Percentiles rank a stretch among this genome's conserved stretches.
Evolutionary conservation across 1,140 invertebrate species (phyloP).

Genomic region (Drosophila kohkoa): DNA sequence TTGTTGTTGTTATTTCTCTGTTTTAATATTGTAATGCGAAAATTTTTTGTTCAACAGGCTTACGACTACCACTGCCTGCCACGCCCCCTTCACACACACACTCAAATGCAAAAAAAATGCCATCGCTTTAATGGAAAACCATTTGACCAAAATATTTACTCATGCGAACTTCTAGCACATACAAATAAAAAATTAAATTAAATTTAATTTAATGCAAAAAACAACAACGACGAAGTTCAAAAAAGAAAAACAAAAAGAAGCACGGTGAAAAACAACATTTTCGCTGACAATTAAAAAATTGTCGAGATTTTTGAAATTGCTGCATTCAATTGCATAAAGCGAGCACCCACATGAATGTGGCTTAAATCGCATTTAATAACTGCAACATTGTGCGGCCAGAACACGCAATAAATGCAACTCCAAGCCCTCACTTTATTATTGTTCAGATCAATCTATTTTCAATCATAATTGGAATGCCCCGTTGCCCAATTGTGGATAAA

Average conservation of each 20-base stretch:
- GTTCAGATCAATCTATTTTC: constrained; percentile 3
- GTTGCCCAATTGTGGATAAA: not conserved
- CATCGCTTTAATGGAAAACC: constrained; percentile 69
- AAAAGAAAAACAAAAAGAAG: not conserved
- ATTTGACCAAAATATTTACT: constrained; percentile 53
- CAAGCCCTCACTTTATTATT: constrained; percentile 2
- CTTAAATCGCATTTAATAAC: constrained; percentile 80
- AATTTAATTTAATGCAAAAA: constrained; percentile 28
- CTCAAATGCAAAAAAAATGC: not conserved
- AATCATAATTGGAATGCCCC: constrained; percentile 6
- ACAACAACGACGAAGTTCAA: not conserved
- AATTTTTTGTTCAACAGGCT: constrained; percentile 68
- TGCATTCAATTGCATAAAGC: constrained; percentile 53
- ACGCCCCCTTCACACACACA: constrained; percentile 2
- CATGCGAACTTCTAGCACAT: constrained; percentile 35
- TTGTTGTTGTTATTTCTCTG: constrained; percentile 37
- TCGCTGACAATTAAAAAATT: constrained; percentile 64
- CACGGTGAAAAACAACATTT: constrained; percentile 28
- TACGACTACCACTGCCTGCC: constrained; percentile 2
- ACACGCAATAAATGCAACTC: constrained; percentile 10
- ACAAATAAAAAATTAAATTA: constrained; percentile 49
- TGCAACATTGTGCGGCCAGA: constrained; percentile 32
- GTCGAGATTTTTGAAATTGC: constrained; percentile 34
- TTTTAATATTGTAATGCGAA: constrained; percentile 82
- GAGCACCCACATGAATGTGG: constrained; percentile 48